phyloP scores from a whole-genome alignment of 2,888 invertebrate genomes.

The Biston stratarius region DNA sequence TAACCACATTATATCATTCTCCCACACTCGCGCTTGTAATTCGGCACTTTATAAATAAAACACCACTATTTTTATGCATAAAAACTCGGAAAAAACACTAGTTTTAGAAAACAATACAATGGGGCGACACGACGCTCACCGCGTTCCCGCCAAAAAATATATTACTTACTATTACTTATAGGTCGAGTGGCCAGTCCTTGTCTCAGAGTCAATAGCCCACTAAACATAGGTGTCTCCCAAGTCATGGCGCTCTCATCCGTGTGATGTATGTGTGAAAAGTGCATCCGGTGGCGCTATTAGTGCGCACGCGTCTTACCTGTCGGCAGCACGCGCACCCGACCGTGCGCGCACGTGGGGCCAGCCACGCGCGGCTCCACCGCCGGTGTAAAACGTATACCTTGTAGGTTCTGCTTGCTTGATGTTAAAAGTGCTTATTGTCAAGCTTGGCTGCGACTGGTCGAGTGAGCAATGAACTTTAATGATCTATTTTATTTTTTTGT shows the following conservation, averaged over 20 bases:
- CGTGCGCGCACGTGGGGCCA: conserved; percentile 71
- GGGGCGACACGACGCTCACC: too few species aligned
- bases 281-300: conserved; percentile 31
- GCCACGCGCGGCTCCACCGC: conserved; percentile 49
- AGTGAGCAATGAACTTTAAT: not conserved
- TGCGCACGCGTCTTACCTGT: conserved; percentile 56
- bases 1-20: too few species aligned
- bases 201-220: too few species aligned
- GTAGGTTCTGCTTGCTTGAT: conserved; percentile 38
- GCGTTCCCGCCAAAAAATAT: too few species aligned
- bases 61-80: too few species aligned
- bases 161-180: too few species aligned
- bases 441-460: not conserved
- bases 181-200: too few species aligned
- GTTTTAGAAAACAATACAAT: too few species aligned
- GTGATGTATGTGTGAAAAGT: conserved; percentile 32
- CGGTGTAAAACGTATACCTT: conserved; percentile 56
- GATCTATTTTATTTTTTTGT: not conserved
- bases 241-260: not conserved
- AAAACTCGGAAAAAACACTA: too few species aligned
- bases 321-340: conserved; percentile 65
- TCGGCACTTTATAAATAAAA: too few species aligned
- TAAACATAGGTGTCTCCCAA: not conserved
- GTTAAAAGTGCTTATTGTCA: not conserved
- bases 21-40: too few species aligned